phyloP scores from a whole-genome alignment of 2,888 invertebrate genomes.

The Xestia xanthographa region DNA sequence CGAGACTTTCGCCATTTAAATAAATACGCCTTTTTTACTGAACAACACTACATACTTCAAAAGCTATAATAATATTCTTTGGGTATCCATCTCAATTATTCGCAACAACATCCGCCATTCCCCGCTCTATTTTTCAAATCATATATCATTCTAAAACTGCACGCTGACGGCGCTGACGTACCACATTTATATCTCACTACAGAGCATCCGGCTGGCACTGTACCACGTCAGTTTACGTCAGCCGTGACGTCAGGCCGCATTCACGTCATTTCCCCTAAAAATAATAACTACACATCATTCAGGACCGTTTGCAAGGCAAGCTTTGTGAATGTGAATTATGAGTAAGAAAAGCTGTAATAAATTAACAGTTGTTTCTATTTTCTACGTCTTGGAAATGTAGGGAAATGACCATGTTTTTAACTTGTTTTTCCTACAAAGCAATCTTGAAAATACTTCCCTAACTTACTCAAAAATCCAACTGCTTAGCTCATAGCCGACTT shows the following conservation, averaged over 20 bases:
- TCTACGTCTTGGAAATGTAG: slow-evolving; percentile 37
- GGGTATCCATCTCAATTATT: slow-evolving; percentile 12
- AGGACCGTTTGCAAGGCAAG: slow-evolving; percentile 57
- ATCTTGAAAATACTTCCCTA: slow-evolving; percentile 20
- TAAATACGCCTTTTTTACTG: not conserved
- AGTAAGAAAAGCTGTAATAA: slow-evolving; percentile 59
- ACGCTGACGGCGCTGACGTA: slow-evolving; percentile 50
- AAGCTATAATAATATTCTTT: no score
- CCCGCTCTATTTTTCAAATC: slow-evolving; percentile 25
- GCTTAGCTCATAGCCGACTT: slow-evolving; percentile 43
- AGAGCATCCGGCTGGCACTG: slow-evolving; percentile 36
- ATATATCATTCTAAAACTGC: slow-evolving; percentile 49
- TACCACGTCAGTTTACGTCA: slow-evolving; percentile 39
- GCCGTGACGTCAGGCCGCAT: slow-evolving; percentile 60
- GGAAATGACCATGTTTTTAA: slow-evolving; percentile 22
- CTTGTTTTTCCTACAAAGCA: slow-evolving; percentile 6
- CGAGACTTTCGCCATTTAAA: no score
- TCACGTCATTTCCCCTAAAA: slow-evolving; percentile 67
- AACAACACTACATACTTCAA: not conserved
- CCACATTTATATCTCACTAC: slow-evolving; percentile 41
- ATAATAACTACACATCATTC: slow-evolving; percentile 68
- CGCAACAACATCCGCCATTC: not conserved
- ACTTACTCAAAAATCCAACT: slow-evolving; percentile 45
- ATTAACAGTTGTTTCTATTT: slow-evolving; percentile 60
- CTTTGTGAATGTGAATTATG: slow-evolving; percentile 61